phyloP scores from a whole-genome alignment of 2,797 vertebrate genomes.

The Hipposideros larvatus region DNA sequence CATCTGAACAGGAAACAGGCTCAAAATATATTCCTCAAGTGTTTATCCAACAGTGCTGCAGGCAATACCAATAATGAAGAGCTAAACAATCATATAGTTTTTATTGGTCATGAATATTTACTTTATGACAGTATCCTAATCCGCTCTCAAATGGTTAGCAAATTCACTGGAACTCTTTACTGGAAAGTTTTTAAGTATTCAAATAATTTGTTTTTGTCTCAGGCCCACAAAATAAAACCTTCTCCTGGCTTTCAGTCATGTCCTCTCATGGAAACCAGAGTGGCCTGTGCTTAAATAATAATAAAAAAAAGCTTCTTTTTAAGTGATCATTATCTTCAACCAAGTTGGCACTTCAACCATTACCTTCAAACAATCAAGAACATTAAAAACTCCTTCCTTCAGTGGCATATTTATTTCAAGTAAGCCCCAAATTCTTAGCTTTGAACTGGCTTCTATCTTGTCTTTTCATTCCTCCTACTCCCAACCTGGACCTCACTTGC shows the following conservation, averaged over 20 bases:
- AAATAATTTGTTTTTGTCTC: background rate
- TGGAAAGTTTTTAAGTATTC: constrained; percentile 36
- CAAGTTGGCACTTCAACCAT: background rate
- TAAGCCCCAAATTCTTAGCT: background rate
- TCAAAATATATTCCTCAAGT: constrained; percentile 50
- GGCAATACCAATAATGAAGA: constrained; percentile 59
- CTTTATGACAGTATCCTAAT: constrained; percentile 58
- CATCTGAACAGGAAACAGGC: constrained; percentile 68
- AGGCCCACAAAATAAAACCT: constrained; percentile 40
- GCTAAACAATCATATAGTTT: constrained; percentile 57
- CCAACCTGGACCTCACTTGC: background rate
- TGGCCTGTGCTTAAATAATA: background rate
- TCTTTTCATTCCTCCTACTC: background rate
- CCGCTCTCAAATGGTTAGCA: constrained; percentile 60
- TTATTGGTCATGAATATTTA: constrained; percentile 58
- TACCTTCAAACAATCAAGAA: background rate
- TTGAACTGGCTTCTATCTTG: background rate
- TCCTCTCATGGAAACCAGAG: background rate
- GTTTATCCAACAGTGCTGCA: constrained; percentile 18
- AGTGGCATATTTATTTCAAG: background rate
- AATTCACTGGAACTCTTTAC: constrained; percentile 47
- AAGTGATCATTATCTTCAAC: constrained; percentile 18
- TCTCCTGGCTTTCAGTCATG: background rate
- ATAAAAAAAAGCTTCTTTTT: background rate
- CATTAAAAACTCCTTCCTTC: background rate